phyloP scores from a whole-genome alignment of 2,888 invertebrate species.

The Coleophora flavipennella region DNA sequence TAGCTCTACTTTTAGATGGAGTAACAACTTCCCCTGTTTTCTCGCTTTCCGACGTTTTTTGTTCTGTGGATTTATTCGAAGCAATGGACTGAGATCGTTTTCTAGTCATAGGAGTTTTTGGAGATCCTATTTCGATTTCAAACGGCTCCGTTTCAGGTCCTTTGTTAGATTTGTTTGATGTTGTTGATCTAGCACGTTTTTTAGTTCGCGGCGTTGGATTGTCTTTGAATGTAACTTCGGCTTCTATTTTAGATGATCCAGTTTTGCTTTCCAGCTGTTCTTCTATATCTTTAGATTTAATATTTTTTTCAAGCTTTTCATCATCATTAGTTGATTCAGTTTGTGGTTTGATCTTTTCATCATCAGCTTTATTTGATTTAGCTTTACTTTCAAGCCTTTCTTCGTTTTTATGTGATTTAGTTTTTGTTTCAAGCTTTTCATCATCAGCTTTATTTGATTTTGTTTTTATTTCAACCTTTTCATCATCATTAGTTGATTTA shows the following conservation, averaged over 20 bases:
- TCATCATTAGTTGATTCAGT: too few relatives aligned
- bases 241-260: background rate
- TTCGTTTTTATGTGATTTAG: constrained; percentile 2
- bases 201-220: constrained; percentile 7
- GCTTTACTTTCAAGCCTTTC: too few relatives aligned
- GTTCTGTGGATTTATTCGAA: constrained; percentile 34
- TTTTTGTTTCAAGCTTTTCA: too few relatives aligned
- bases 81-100: constrained; percentile 43
- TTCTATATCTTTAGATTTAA: too few relatives aligned
- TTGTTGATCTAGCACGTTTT: constrained; percentile 19
- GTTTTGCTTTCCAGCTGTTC: too few relatives aligned
- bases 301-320: too few relatives aligned
- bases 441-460: too few relatives aligned
- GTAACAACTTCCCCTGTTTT: constrained; percentile 10
- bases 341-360: too few relatives aligned
- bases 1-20: constrained; percentile 30
- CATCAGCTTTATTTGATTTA: too few relatives aligned
- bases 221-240: too few relatives aligned
- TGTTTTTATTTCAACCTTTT: too few relatives aligned
- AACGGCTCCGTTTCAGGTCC: constrained; percentile 5
- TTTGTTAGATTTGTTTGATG: constrained; percentile 18
- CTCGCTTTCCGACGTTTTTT: constrained; percentile 29
- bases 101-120: constrained; percentile 38
- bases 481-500: too few relatives aligned
- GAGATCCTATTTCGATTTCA: constrained; percentile 13